Conservation (phyloP, 2,797 vertebrate species). For the Psittacula echo region DNA sequence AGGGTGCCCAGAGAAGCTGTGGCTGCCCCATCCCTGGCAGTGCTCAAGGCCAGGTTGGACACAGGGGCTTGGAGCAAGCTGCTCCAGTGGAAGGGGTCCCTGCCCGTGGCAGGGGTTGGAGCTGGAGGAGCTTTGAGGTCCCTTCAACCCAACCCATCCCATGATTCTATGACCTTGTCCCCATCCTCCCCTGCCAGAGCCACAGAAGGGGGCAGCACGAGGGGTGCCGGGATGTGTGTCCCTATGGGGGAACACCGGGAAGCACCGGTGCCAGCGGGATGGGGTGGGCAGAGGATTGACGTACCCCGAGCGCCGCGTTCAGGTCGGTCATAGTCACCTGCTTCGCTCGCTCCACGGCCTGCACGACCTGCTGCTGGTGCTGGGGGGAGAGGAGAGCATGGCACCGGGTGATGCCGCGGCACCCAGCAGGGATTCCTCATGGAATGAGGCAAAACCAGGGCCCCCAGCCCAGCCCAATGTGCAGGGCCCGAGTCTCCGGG, state of each 20-base stretch:
- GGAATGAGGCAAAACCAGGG: background rate
- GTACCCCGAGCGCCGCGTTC: conserved; percentile 94
- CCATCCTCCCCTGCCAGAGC: background rate
- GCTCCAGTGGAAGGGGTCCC: too few species aligned
- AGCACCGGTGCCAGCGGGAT: background rate
- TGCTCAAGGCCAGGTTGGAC: too few species aligned
- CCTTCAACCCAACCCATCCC: background rate
- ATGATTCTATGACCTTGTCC: background rate
- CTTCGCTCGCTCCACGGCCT: conserved; percentile 95
- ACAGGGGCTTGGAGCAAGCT: too few species aligned
- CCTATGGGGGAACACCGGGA: background rate
- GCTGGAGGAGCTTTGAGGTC: background rate
- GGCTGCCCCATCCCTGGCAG: too few species aligned
- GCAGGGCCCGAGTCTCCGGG: accelerated
- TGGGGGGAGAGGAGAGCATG: conserved; percentile 52
- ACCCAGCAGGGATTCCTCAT: background rate
- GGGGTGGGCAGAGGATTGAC: conserved; percentile 47
- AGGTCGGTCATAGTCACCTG: conserved; percentile 98
- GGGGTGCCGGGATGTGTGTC: background rate
- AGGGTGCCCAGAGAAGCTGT: too few species aligned
- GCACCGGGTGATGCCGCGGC: background rate
- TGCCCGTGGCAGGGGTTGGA: too few species aligned
- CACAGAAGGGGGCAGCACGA: background rate
- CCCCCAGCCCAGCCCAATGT: background rate
- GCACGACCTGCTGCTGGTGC: conserved; percentile 96